Evolutionary conservation across 2,797 vertebrate genomes (phyloP).

Genomic region (Rhynchonycteris naso): DNA sequence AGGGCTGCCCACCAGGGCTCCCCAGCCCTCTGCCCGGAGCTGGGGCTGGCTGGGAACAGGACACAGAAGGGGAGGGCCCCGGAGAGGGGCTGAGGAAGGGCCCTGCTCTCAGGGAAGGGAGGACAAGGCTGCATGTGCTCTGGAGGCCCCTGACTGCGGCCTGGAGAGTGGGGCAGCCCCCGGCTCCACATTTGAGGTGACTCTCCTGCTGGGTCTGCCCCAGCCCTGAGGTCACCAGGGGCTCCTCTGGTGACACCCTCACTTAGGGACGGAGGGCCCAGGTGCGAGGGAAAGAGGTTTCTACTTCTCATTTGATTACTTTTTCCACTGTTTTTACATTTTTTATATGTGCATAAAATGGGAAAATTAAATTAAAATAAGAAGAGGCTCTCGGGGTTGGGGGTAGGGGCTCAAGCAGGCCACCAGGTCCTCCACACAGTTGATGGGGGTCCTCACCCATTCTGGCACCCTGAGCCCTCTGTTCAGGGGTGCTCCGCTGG

Average conservation of each 20-base stretch:
- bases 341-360: neutral
- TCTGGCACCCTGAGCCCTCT: neutral
- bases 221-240: neutral
- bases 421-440: neutral
- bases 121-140: neutral
- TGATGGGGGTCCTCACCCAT: neutral
- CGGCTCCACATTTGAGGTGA: neutral
- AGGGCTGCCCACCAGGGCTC: neutral
- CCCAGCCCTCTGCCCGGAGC: neutral
- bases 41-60: neutral
- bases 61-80: too few relatives aligned
- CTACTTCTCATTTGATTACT: neutral
- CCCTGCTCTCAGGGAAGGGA: neutral
- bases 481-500: neutral
- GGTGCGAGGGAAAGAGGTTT: too few relatives aligned
- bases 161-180: neutral
- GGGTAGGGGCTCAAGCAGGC: neutral
- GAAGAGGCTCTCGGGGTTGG: neutral
- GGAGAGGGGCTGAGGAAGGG: neutral
- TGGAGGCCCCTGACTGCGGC: neutral
- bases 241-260: neutral
- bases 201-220: neutral
- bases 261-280: neutral
- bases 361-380: neutral
- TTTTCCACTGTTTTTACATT: neutral